A percentile compares a stretch with the other conserved stretches of the same genome.
Evolutionary conservation across 2,888 invertebrate species (phyloP).

Genomic region (Branchellion lobata): DNA sequence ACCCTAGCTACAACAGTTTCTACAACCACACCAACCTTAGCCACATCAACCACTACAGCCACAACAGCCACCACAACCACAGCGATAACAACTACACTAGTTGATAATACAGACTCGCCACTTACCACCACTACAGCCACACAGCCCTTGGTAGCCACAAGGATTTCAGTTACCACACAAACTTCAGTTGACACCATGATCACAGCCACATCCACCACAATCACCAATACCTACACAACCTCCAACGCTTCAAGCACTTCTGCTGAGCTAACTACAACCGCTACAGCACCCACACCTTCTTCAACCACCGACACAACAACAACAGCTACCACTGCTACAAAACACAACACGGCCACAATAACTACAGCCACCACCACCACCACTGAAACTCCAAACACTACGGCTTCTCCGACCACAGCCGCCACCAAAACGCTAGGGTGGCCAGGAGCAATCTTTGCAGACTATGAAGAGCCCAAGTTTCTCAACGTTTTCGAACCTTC

Average conservation of each 20-base stretch:
- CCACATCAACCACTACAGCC: too few species aligned
- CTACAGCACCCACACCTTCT: too few species aligned
- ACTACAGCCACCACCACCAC: neutral
- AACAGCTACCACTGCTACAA: neutral
- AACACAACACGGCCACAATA: neutral
- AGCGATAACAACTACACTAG: neutral
- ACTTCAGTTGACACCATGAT: neutral
- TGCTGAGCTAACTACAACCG: too few species aligned
- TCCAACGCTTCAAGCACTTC: neutral
- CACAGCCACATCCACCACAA: neutral
- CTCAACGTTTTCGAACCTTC: constrained; percentile 32
- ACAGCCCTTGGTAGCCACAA: neutral
- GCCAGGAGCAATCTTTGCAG: constrained; percentile 25
- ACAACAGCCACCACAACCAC: neutral
- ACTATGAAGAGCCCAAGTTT: neutral
- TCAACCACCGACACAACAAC: neutral
- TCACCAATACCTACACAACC: neutral
- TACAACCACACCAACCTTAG: too few species aligned
- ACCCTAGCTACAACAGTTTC: too few species aligned
- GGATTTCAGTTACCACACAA: neutral
- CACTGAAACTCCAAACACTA: neutral
- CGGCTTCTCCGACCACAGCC: neutral
- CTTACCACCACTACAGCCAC: neutral
- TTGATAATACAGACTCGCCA: neutral
- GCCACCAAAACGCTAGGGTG: neutral